Percentiles rank a stretch among this genome's conserved stretches.
Conservation (phyloP, 2,888 invertebrate species). For the Leptinotarsa haldemani region DNA sequence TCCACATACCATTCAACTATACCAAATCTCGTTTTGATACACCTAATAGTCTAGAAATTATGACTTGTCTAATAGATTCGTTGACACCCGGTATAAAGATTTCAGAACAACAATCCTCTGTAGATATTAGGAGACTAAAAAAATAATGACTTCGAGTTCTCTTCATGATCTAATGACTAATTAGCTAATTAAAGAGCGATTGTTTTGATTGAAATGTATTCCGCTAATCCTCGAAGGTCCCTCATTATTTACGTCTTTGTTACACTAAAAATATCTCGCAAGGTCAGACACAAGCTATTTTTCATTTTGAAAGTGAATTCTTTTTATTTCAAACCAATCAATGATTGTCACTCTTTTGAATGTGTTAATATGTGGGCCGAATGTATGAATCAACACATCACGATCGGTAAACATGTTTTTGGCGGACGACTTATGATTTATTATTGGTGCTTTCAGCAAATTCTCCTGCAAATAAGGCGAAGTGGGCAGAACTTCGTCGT, state of each 20-base stretch:
- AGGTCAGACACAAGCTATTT: constrained; percentile 25
- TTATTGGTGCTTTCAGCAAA: constrained; percentile 63
- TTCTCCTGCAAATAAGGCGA: constrained; percentile 66
- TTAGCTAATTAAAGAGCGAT: background rate
- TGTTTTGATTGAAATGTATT: background rate
- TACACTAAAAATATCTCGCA: constrained; percentile 16
- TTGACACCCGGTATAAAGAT: too few relatives aligned
- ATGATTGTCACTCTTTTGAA: constrained; percentile 22
- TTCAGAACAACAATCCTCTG: too few relatives aligned
- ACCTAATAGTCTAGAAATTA: too few relatives aligned
- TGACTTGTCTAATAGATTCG: too few relatives aligned
- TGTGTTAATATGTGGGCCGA: constrained; percentile 16
- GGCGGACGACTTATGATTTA: constrained; percentile 18
- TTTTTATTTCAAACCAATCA: constrained; percentile 18
- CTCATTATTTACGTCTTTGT: constrained; percentile 11
- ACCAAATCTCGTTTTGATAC: too few relatives aligned
- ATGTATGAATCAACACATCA: constrained; percentile 9
- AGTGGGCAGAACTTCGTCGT: constrained; percentile 66
- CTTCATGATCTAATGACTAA: background rate
- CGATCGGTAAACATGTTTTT: constrained; percentile 17
- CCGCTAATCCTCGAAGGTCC: background rate
- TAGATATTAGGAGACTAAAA: too few relatives aligned
- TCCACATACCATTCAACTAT: too few relatives aligned
- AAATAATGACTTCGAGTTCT: background rate
- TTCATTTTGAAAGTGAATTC: constrained; percentile 14